These are phyloP conservation scores for Lytechinus variegatus DNA, from an alignment of 35 echinoderm and acorn worm genomes.

Conservation along the genomic window DNA sequence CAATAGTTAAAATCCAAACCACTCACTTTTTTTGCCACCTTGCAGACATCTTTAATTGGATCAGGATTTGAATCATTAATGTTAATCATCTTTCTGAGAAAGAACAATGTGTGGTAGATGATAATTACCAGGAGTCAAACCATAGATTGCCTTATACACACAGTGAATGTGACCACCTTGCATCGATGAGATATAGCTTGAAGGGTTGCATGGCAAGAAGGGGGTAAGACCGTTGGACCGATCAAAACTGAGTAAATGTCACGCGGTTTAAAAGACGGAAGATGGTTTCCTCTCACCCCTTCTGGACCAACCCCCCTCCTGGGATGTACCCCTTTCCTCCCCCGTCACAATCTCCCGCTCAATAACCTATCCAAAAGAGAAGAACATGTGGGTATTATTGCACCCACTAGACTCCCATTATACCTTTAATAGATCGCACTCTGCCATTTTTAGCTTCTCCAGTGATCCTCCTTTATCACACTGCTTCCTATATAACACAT, in stretches of 20 bases:
- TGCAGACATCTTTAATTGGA: background rate
- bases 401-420: background rate
- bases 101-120: background rate
- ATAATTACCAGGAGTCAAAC: background rate
- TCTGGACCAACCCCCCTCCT: background rate
- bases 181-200: background rate
- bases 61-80: background rate
- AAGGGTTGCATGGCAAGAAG: background rate
- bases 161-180: background rate
- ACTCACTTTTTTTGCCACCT: background rate
- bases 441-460: background rate
- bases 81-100: background rate
- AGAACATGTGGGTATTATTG: background rate
- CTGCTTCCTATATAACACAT: background rate
- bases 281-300: background rate
- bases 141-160: background rate
- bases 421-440: background rate
- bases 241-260: background rate
- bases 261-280: background rate
- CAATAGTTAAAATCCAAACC: background rate
- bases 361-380: background rate
- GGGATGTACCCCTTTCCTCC: slow-evolving; percentile 5
- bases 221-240: background rate
- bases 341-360: background rate
- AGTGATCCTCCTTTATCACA: background rate